Evolutionary conservation across 2,888 invertebrate genomes (phyloP), one percentile per base, ranked within the genome.

Genomic region (Allophyes oxyacanthae): DNA sequence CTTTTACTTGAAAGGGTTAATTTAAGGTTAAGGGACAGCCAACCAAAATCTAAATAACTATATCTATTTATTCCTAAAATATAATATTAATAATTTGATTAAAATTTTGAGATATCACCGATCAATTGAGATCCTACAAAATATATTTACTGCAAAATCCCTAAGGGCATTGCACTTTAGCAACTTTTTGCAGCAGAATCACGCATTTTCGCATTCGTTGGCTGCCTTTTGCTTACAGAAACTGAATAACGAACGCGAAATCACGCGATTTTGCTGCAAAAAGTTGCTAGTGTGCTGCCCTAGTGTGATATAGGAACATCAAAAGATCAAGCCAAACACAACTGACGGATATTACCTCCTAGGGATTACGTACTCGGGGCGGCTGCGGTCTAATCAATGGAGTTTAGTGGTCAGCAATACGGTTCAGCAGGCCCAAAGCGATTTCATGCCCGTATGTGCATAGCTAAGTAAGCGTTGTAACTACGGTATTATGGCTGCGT

Each of bases 271-370:
- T n/a, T n/a, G n/a, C n/a, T n/a, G n/a, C n/a, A n/a, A n/a, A n/a
- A n/a, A n/a, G n/a, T n/a, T n/a, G n/a, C n/a, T 7, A n/a, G n/a
- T n/a, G n/a, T n/a, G n/a, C n/a, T n/a, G n/a, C n/a, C n/a, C n/a
- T n/a, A n/a, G n/a, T n/a, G n/a, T n/a, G n/a, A n/a, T 32, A 15
- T 4, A 26, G n/a, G 11, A 6, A 36, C 48, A 48, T 54, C 43
- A 54, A 67, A 66, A 51, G 53, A 66, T 54, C 32, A 50, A n/a
- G 10, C 25, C 51, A 32, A 52, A 52, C 34, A n/a, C 28, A 34
- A 59, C 52, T 15, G 50, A 41, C 46, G 33, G 68, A 44, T 66
- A 66, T 66, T 59, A 58, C 61, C 15, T 59, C 36, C 45, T 7
- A 53, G 15, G 34, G 53, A 67, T 67, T 50, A 59, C 43, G 36